A percentile compares a stretch with the other conserved stretches of the same genome.
phyloP scores from a whole-genome alignment of 2,113 vertebrate genomes.

The Alaudala cheleensis region DNA sequence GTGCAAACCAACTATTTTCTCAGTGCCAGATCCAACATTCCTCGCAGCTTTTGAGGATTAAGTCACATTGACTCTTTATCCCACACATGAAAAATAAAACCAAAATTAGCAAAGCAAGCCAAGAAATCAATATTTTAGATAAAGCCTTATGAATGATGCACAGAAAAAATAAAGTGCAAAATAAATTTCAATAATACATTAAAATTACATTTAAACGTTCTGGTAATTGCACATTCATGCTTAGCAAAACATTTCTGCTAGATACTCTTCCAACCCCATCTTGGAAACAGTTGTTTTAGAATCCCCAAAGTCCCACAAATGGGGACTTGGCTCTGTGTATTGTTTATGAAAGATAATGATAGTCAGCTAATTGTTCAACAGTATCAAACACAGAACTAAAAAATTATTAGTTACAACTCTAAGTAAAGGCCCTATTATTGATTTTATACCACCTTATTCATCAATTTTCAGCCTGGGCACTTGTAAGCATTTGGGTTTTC shows the following conservation, averaged over 20 bases:
- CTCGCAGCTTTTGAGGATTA: conserved; percentile 38
- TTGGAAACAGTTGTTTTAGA: neutral
- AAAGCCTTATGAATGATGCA: neutral
- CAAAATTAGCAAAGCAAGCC: neutral
- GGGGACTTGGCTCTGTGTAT: neutral
- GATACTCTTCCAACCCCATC: neutral
- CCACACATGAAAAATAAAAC: conserved; percentile 34
- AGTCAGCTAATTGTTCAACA: neutral
- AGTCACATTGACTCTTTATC: conserved; percentile 50
- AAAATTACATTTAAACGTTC: neutral
- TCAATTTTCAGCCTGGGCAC: neutral
- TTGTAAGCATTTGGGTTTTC: neutral
- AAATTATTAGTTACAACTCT: neutral
- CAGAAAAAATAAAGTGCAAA: neutral
- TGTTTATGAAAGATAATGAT: neutral
- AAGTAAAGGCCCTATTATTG: neutral
- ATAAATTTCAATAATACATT: neutral
- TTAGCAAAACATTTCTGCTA: neutral
- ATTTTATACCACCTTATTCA: neutral
- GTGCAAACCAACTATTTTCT: conserved; percentile 50
- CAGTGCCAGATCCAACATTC: conserved; percentile 60
- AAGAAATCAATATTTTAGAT: conserved; percentile 27
- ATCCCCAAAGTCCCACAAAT: neutral
- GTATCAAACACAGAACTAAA: neutral
- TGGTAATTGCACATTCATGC: neutral